Percentiles rank a stretch among this genome's conserved stretches.
Conservation (phyloP, 2,888 invertebrate genomes). For the Nymphalis c-album region DNA sequence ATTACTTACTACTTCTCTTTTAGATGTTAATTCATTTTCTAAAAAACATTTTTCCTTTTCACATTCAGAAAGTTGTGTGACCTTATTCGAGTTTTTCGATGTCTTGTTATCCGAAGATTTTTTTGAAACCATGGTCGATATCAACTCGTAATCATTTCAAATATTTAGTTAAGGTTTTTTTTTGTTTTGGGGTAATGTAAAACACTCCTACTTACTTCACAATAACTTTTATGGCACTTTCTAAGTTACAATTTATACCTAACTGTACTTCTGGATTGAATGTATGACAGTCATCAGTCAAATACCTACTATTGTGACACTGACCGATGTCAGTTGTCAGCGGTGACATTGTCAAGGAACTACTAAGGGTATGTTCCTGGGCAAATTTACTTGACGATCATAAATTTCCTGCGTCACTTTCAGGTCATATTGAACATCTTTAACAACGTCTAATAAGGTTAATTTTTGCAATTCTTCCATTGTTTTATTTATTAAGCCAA, state of each 20-base stretch:
- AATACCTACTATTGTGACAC: neutral
- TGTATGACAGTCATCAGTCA: no score
- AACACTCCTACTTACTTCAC: neutral
- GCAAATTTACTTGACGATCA: no score
- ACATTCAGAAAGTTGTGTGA: slow-evolving; percentile 54
- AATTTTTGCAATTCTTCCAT: no score
- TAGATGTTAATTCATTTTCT: slow-evolving; percentile 44
- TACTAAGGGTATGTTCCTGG: no score
- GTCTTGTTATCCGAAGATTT: slow-evolving; percentile 50
- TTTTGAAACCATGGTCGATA: slow-evolving; percentile 47
- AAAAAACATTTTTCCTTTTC: slow-evolving; percentile 51
- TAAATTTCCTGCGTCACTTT: no score
- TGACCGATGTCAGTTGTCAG: neutral
- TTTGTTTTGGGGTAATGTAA: neutral
- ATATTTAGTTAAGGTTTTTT: neutral
- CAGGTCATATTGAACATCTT: no score
- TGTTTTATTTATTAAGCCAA: no score
- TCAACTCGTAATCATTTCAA: neutral
- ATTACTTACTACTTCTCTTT: slow-evolving; percentile 54
- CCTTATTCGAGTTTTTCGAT: slow-evolving; percentile 59
- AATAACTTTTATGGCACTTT: slow-evolving; percentile 2
- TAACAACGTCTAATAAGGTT: no score
- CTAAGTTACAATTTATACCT: slow-evolving; percentile 12
- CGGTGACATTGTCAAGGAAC: no score
- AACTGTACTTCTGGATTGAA: slow-evolving; percentile 19